Evolutionary conservation across 2,113 vertebrate species (phyloP), one percentile per base, ranked within the genome.

Genomic region (Ciconia maguari): DNA sequence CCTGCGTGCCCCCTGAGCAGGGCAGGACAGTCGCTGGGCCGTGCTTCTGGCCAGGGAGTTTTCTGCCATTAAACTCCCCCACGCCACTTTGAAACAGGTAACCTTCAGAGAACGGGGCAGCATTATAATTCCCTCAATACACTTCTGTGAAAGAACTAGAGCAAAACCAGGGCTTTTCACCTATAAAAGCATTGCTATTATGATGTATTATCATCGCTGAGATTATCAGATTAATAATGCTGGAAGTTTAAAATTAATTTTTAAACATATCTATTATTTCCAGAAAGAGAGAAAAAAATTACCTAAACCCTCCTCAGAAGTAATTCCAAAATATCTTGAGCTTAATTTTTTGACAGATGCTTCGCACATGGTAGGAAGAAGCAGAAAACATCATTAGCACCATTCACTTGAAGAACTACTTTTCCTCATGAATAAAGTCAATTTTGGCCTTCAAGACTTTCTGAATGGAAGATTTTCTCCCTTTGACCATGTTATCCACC

Each of bases 1-100:
- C 30, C 64, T 42, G 20, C 6, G 14, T 36, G 34, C 5, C 34
- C 54, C 8, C 34, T 15, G 41, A 62, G 48, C 20, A 20, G 41
- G 38, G 58, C 60, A 72, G 66, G 26, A 14, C 0, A 0, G 20
- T n/a, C 0, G 0, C 74, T 25, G 30, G 27, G 54, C 49, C 2
- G 1, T 14, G 42, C 55, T 91, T 62, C 57, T 25, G 60, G 8
- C 38, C 51, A n/a, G 38, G n/a, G 68, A 71, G 17, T 16, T 70
- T 36, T 41, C 38, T 75, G 55, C 61, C 79, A 1, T 2, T n/a
- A 41, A 75, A 75, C 6, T 54, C 25, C 27, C 57, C 30, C 34
- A 22, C 1, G 19, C 12, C 30, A 41, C 42, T 36, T 52, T 27
- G 57, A 32, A 76, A 77, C 19, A 49, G 27, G 9, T 7, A 54